Base-by-base conservation (phyloP, 92 coral and sea anemone species). In the Parazoanthus atlanticus region DNA sequence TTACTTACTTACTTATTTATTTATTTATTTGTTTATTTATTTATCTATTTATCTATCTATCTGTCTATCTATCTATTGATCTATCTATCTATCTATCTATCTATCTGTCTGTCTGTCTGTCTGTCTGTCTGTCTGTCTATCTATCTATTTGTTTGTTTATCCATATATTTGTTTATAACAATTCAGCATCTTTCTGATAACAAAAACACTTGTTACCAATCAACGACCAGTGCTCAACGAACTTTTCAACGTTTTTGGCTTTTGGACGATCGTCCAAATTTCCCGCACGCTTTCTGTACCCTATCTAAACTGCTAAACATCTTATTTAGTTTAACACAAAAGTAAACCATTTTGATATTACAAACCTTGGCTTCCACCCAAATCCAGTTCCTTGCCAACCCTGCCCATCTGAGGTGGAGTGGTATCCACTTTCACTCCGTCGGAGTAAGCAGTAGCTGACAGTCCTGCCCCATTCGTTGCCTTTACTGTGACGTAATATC, bases 381-480 rank as follows among this genome's bases (percentile, higher is more conserved):
- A 49, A 31, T 90, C 88, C 43, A 85, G 43, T 36, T 76, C 78
- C 30, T 46, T 84, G 38, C 43, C 74, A 43, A 95, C 85, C 3
- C 91, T 84, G 3, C 92, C 93, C 31, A 89, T 56, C 43, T 38
- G 38, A 54, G 99, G 96, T 26, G 98, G 95, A 75, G 93, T 95
- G 52, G 85, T 78, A 76, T 97, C 99, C 1, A 97, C 69, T 46
- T 92, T 87, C 28, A 97, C 90, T 5, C 99, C 98, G 88, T 93
- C 94, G 7, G 99, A 97, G 29, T 88, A 95, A 49, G 94, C 87
- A 15, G 88, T 75, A 72, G 89, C 83, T n/a, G 93, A 92, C 64
- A 93, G 89, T 32, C 99, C 97, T 74, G 97, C 99, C 52, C 93
- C 97, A 88, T 97, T 97, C 32, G 88, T 91, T 65, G 98, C 99